Percentiles rank a stretch among this genome's conserved stretches.
Evolutionary conservation across 1,140 invertebrate genomes (phyloP).

Genomic region (Trypoxylus dichotomus): DNA sequence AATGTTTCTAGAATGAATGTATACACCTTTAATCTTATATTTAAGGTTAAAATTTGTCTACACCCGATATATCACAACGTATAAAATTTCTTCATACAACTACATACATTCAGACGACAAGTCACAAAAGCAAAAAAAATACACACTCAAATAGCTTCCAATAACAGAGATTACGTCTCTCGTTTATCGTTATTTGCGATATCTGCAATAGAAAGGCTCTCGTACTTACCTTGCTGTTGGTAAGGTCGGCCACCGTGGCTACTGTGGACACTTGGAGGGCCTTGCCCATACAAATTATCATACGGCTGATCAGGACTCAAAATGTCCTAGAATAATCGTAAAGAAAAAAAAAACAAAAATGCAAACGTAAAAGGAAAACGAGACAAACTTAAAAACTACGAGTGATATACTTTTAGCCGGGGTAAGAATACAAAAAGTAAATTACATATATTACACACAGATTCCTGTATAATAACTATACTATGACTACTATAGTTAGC

Average conservation of each 20-base stretch:
- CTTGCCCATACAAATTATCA: slow-evolving; percentile 88
- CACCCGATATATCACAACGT: not conserved
- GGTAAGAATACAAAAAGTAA: not conserved
- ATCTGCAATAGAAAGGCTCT: not conserved
- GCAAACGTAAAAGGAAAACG: slow-evolving; percentile 60
- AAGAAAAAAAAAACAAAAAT: slow-evolving; percentile 54
- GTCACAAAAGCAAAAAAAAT: not conserved
- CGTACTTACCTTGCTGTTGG: slow-evolving; percentile 74
- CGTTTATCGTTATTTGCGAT: slow-evolving; percentile 17
- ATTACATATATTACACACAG: not conserved
- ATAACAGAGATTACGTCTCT: not conserved
- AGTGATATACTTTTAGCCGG: not conserved
- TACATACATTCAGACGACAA: not conserved
- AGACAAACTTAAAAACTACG: slow-evolving; percentile 32
- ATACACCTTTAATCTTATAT: no score
- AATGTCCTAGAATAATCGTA: slow-evolving; percentile 78
- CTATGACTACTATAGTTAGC: not conserved
- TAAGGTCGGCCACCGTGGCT: slow-evolving; percentile 73
- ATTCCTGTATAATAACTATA: not conserved
- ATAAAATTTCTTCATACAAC: not conserved
- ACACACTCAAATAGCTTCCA: not conserved
- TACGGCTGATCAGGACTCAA: slow-evolving; percentile 89
- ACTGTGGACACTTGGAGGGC: slow-evolving; percentile 78
- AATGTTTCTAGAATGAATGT: no score
- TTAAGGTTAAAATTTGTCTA: no score